Percentiles rank a stretch among this genome's conserved stretches.
Evolutionary conservation across 2,113 vertebrate species (phyloP).

Genomic region (Cathartes aura): DNA sequence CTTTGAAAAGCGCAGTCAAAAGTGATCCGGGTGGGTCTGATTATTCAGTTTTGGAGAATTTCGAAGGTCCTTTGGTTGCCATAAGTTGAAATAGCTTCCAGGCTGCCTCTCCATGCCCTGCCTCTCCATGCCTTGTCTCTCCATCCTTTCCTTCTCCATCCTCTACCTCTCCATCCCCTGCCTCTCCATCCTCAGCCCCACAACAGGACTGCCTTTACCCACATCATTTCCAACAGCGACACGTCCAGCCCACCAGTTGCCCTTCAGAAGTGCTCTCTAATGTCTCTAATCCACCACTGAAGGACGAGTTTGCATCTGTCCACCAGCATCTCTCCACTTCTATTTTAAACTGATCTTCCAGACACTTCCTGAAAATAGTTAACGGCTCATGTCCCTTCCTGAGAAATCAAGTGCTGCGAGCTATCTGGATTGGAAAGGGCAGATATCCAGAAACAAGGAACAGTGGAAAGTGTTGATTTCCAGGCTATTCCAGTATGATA

Average conservation of each 20-base stretch:
- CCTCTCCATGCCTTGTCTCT: not conserved
- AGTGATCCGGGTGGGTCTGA: rapidly evolving
- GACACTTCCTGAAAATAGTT: conserved; percentile 39
- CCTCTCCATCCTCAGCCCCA: not conserved
- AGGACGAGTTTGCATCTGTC: not conserved
- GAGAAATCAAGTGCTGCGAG: not conserved
- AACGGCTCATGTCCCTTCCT: not conserved
- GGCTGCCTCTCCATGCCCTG: not conserved
- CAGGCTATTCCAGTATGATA: not conserved
- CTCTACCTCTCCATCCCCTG: not conserved
- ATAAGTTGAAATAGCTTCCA: not conserved
- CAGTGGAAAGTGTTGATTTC: conserved; percentile 36
- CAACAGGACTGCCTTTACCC: not conserved
- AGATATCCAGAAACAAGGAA: conserved; percentile 26
- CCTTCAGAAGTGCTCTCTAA: not conserved
- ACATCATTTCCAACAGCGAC: not conserved
- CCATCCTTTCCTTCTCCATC: not conserved
- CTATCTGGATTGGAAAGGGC: not conserved
- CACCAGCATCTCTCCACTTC: conserved; percentile 1
- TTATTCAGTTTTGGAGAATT: not conserved
- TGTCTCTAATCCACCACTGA: not conserved
- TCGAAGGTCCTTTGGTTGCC: not conserved
- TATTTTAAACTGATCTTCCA: conserved; percentile 39
- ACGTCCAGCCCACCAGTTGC: not conserved
- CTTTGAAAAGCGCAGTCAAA: not conserved